Base-by-base conservation (phyloP, 2,113 vertebrate species). In the Engraulis encrasicolus region DNA sequence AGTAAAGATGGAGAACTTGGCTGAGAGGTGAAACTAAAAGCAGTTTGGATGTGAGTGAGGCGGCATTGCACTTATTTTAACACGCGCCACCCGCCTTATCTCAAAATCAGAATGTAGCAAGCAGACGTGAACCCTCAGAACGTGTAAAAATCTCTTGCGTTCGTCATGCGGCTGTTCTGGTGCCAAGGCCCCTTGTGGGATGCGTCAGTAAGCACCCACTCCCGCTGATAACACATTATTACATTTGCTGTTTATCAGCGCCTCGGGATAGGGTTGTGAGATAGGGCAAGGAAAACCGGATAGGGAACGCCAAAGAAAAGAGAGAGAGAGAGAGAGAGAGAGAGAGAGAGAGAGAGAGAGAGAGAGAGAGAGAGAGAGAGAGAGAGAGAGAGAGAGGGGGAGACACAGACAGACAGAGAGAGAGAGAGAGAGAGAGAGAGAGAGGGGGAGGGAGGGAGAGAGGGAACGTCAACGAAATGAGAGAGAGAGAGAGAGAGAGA, bases 221-320 rank as follows among this genome's bases (percentile, higher is more conserved):
- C 66, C 66, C 27, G 31, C 66, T 34, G 66, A 74, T 74, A 74
- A 74, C 66, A 74, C 66, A 15, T 74, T 74, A 74, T 74, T 74
- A 74, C 66, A 34, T 34, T 36, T 12, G 27, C 66, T 31, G 58
- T 74, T 74, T 74, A 74, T 74, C 66, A 74, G 66, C 66, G 17
- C 31, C 66, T 15, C 12, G 66, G 66, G 66, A 17, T 74, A 74
- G 34, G 27, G 15, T 31, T 14, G 17, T 27, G 31, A 74, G 66
- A 74, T 74, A 74, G 66, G 66, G 66, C 66, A 74, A 74, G 66
- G 34, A 34, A 34, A 23, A 12, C n/a, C 12, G 61, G 9, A 74
- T 31, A 74, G 2, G 12, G 66, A 2, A 34, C 12, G 66, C 27
- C 23, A 66, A 66, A 66, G 9, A 23, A 66, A 23, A 23, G 58